Conservation (phyloP, 2,113 vertebrate genomes). For the Nycticorax nycticorax region DNA sequence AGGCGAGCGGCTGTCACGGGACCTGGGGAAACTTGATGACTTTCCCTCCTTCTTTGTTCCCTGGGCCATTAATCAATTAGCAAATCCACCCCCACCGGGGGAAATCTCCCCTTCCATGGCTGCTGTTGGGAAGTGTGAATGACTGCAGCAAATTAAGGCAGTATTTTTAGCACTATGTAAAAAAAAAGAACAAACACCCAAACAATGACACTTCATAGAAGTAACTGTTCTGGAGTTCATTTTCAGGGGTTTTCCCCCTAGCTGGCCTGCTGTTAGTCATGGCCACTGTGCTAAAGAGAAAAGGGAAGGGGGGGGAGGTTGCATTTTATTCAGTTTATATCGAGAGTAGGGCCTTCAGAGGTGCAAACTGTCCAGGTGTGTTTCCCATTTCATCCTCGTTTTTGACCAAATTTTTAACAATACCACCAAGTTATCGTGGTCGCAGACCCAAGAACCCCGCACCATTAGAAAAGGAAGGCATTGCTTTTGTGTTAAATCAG, state of each 20-base stretch:
- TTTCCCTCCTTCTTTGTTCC: conserved; percentile 33
- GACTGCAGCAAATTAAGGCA: background rate
- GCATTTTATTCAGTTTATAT: background rate
- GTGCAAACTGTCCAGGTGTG: background rate
- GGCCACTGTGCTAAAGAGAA: background rate
- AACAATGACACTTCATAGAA: background rate
- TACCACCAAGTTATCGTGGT: background rate
- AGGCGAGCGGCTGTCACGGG: background rate
- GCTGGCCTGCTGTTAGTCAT: background rate
- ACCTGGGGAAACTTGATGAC: background rate
- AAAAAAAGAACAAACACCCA: background rate
- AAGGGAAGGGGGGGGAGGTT: accelerated
- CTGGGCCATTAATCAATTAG: background rate
- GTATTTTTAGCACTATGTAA: background rate
- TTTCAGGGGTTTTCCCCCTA: background rate
- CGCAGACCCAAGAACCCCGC: accelerated
- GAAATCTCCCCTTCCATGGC: background rate
- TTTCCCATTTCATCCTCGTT: background rate
- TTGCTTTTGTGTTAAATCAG: background rate
- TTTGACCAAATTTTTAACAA: background rate
- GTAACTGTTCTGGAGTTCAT: background rate
- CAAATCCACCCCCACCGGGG: background rate
- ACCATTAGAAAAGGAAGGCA: background rate
- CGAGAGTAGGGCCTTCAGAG: background rate
- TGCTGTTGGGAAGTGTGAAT: background rate